Evolutionary conservation across 2,888 invertebrate species (phyloP).

Genomic region (Epiblema foenella): DNA sequence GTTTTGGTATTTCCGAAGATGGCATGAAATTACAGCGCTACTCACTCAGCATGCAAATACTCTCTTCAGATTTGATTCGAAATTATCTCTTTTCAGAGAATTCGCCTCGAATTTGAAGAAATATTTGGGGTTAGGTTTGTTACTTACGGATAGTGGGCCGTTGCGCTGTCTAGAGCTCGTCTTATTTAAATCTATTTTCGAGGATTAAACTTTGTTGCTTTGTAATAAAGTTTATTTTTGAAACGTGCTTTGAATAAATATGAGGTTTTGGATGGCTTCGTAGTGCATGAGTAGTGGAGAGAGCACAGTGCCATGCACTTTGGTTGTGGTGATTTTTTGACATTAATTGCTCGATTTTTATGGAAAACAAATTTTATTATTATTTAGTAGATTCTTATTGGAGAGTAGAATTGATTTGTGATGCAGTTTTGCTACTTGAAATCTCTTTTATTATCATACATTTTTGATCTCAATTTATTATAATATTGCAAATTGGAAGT

Average conservation of each 20-base stretch:
- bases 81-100: constrained; percentile 43
- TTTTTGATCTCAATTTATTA: constrained; percentile 42
- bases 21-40: constrained; percentile 21
- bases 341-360: constrained; percentile 31
- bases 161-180: constrained; percentile 17
- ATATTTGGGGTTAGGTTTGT: constrained; percentile 23
- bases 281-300: constrained; percentile 80
- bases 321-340: constrained; percentile 78
- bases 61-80: constrained; percentile 18
- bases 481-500: constrained; percentile 47
- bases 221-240: constrained; percentile 34
- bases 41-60: constrained; percentile 30
- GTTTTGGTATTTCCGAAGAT: background rate
- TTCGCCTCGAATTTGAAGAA: constrained; percentile 32
- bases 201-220: constrained; percentile 32
- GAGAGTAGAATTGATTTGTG: constrained; percentile 71
- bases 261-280: constrained; percentile 51
- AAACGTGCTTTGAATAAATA: constrained; percentile 44
- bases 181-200: constrained; percentile 44
- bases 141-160: constrained; percentile 40
- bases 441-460: constrained; percentile 78
- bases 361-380: constrained; percentile 48
- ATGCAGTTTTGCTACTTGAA: constrained; percentile 78
- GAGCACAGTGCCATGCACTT: constrained; percentile 78
- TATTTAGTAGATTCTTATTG: constrained; percentile 59